These are phyloP conservation scores for Nysson spinosus DNA, from an alignment of 2,888 invertebrate species.

Conservation along the genomic window DNA sequence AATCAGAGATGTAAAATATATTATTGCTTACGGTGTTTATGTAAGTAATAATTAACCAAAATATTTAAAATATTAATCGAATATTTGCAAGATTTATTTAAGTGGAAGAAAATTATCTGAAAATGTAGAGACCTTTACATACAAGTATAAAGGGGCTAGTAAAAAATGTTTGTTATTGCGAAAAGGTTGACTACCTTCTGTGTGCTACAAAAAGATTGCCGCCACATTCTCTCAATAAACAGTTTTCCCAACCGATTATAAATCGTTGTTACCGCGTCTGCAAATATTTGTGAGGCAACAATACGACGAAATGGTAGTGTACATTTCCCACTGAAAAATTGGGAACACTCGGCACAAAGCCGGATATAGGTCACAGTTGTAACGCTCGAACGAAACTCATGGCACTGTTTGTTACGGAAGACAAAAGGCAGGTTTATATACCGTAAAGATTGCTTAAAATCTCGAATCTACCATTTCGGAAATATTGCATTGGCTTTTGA, in stretches of 20 bases:
- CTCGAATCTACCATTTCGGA: conserved; percentile 10
- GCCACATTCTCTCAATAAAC: conserved; percentile 36
- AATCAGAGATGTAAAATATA: no score
- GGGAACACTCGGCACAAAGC: conserved; percentile 38
- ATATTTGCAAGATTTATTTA: not conserved
- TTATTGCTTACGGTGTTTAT: no score
- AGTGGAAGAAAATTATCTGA: no score
- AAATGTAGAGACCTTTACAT: no score
- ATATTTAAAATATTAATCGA: not conserved
- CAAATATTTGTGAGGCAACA: conserved; percentile 39
- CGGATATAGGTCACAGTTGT: conserved; percentile 48
- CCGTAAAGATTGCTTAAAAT: conserved; percentile 39
- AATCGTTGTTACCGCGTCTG: conserved; percentile 27
- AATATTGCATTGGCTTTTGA: conserved; percentile 14
- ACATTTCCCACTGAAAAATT: conserved; percentile 43
- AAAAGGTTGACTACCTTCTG: conserved; percentile 21
- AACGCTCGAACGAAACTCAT: conserved; percentile 38
- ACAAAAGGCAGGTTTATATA: conserved; percentile 36
- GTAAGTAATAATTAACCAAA: not conserved
- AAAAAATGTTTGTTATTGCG: no score
- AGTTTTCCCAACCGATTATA: conserved; percentile 38
- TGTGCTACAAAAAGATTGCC: conserved; percentile 21
- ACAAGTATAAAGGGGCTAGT: conserved; percentile 12
- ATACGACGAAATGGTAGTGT: conserved; percentile 42
- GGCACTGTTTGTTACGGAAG: conserved; percentile 40